A percentile compares a stretch with the other conserved stretches of the same genome.
phyloP scores from a whole-genome alignment of 2,888 invertebrate genomes.

The Ophion costatus region DNA sequence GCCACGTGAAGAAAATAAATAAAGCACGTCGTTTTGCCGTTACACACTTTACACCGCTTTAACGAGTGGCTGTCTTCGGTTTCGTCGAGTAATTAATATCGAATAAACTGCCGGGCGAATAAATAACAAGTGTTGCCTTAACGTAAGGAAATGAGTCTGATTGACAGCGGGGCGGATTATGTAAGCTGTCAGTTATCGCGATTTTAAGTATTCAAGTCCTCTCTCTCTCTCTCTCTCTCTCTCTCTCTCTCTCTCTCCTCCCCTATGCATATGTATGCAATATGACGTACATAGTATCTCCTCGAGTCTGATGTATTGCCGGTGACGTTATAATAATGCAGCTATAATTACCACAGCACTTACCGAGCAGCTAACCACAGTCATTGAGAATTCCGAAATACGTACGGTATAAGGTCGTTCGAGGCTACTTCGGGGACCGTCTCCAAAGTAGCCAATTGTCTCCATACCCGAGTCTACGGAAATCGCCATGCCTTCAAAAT shows the following conservation, averaged over 20 bases:
- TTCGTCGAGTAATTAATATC: conserved; percentile 18
- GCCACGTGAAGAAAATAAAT: no score
- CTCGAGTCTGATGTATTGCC: conserved; percentile 76
- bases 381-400: conserved; percentile 65
- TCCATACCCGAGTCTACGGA: no score
- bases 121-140: conserved; percentile 25
- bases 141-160: conserved; percentile 42
- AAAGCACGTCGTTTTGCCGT: neutral
- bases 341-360: conserved; percentile 77
- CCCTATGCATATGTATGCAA: conserved; percentile 77
- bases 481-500: no score
- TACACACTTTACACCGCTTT: neutral
- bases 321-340: conserved; percentile 80
- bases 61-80: neutral
- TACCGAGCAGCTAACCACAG: conserved; percentile 66
- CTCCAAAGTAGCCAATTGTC: neutral
- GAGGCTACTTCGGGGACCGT: neutral
- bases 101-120: conserved; percentile 22
- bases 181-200: conserved; percentile 39
- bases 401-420: neutral
- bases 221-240: conserved; percentile 22
- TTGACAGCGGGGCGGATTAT: conserved; percentile 59
- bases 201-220: conserved; percentile 18
- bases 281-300: conserved; percentile 44
- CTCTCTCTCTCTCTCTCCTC: conserved; percentile 28